Evolutionary conservation across 2,113 vertebrate genomes (phyloP), one percentile per base, ranked within the genome.

Genomic region (Ammodytes dubius): DNA sequence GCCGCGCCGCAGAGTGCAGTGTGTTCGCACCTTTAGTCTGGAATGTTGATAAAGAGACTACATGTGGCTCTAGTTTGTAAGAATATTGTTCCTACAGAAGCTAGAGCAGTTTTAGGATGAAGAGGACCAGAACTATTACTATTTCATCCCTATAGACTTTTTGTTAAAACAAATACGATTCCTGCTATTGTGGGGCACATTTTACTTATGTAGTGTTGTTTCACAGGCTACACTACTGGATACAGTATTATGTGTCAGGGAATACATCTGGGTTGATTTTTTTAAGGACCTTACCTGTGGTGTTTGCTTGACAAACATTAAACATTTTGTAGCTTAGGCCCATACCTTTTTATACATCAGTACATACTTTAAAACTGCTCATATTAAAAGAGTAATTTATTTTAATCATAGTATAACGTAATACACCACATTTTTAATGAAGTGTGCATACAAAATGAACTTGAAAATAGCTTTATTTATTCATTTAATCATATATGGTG

Each of bases 61-160:
- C 77, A 82, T 43, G 9, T 83, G 64, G 17, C 40, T 50, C 5
- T 74, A 27, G 60, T 77, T 80, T 66, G 5, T 19, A 54, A 46
- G 3, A 35, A 58, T 17, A 47, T 13, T 49, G 19, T 39, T 10
- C 64, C 35, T 10, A 39, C 19, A 68, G 37, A 72, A 58, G 52
- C 35, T 45, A 8, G 6, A 58, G 27, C 45, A 59, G 14, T 40
- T 39, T 46, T 35, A 8, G 12, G 19, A 54, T 10, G 27, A 79
- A 54, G 15, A 40, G 3, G 6, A 58, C 13, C 63, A 7, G 3
- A 74, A 52, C 17, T 58, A 35, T 8, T 37, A n/a, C 19, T 15
- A 45, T 53, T 59, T 43, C 7, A 37, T 19, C 5, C 52, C 19
- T 12, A 4, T 15, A 40, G 13, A 54, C 13, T 27, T 27, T 27